These are phyloP conservation scores for Junco hyemalis DNA, from an alignment of 2,113 vertebrate genomes.

Conservation along the genomic window DNA sequence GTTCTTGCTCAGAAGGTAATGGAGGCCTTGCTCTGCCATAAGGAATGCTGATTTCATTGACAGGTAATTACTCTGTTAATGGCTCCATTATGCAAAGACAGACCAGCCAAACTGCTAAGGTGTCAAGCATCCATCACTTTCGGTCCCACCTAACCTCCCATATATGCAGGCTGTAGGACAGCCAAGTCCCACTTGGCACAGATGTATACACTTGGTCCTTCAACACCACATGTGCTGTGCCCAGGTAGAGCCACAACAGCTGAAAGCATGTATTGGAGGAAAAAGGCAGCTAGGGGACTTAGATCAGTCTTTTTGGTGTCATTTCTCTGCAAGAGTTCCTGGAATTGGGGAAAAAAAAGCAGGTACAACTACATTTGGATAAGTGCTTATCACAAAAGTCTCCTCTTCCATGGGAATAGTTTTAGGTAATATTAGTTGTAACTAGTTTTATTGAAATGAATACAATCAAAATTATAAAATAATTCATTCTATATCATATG, in stretches of 20 bases:
- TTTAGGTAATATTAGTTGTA: background rate
- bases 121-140: background rate
- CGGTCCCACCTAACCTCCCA: background rate
- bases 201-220: background rate
- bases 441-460: background rate
- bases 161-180: background rate
- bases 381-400: background rate
- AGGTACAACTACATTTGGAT: background rate
- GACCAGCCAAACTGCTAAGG: background rate
- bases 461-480: background rate
- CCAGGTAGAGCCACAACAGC: background rate
- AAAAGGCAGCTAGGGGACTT: background rate
- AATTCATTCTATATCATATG: background rate
- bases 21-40: background rate
- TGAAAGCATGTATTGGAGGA: background rate
- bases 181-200: background rate
- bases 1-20: background rate
- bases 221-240: background rate
- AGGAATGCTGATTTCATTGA: background rate
- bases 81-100: background rate
- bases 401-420: background rate
- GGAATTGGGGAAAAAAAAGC: background rate
- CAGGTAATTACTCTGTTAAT: background rate
- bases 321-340: background rate
- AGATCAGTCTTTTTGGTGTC: background rate